These are phyloP conservation scores for Prionace glauca DNA, from an alignment of 2,797 vertebrate species.

Conservation along the genomic window DNA sequence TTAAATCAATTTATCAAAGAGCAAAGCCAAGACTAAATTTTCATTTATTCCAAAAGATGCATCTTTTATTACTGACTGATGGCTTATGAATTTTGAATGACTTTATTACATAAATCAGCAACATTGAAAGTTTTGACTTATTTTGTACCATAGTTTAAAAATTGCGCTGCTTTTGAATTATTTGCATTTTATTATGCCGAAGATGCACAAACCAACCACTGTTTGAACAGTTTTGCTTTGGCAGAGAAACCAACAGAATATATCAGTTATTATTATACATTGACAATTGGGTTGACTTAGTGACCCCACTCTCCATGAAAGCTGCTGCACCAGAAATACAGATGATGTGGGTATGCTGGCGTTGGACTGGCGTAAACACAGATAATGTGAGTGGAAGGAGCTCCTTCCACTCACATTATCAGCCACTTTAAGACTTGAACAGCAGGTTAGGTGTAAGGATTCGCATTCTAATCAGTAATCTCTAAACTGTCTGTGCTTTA, in stretches of 20 bases:
- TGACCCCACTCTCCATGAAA: not conserved
- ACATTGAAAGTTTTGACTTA: not conserved
- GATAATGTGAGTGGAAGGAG: too few species aligned
- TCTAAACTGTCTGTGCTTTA: too few species aligned
- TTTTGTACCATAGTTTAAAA: not conserved
- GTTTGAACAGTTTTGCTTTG: not conserved
- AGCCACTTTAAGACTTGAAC: too few species aligned
- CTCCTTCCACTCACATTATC: too few species aligned
- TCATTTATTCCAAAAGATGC: not conserved
- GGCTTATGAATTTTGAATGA: not conserved
- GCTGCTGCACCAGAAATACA: not conserved
- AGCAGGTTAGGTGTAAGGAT: too few species aligned
- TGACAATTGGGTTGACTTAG: not conserved
- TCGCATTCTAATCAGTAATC: too few species aligned
- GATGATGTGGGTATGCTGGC: too few species aligned
- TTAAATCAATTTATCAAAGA: slow-evolving; percentile 23
- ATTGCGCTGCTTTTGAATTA: not conserved
- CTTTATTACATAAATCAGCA: not conserved
- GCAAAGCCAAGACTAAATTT: slow-evolving; percentile 1
- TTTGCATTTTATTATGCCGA: not conserved
- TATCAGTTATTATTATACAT: too few species aligned
- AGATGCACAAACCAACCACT: not conserved
- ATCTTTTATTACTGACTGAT: not conserved
- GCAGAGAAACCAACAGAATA: not conserved
- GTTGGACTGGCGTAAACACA: too few species aligned